A percentile compares a stretch with the other conserved stretches of the same genome.
Evolutionary conservation across 1,140 invertebrate species (phyloP).

Genomic region (Drosophila funebris): DNA sequence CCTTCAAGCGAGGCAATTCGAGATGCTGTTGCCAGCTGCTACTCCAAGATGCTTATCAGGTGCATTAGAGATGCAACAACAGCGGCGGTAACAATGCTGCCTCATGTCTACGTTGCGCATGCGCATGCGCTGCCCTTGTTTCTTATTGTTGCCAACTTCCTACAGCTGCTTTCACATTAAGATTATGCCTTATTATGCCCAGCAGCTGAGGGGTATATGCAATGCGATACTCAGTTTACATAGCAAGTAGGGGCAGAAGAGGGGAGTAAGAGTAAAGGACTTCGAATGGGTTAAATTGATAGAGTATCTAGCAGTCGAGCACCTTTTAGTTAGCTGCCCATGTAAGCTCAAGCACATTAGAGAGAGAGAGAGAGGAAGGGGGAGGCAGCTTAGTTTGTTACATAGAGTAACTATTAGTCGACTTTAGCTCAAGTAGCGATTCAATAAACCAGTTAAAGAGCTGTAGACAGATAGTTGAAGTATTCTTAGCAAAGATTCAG

Average conservation of each 20-base stretch:
- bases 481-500: too few species aligned
- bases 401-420: neutral
- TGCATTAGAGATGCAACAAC: conserved; percentile 26
- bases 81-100: neutral
- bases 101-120: conserved; percentile 33
- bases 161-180: conserved; percentile 3
- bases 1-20: conserved; percentile 34
- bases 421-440: too few species aligned
- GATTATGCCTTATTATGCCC: neutral
- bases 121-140: conserved; percentile 45
- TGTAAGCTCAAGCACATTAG: too few species aligned
- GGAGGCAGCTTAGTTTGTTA: too few species aligned
- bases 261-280: too few species aligned
- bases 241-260: neutral
- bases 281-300: too few species aligned
- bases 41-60: conserved; percentile 27
- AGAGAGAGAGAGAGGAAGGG: too few species aligned
- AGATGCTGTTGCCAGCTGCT: conserved; percentile 14
- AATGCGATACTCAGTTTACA: neutral
- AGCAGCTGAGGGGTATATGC: neutral
- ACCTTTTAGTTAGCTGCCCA: too few species aligned
- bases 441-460: too few species aligned
- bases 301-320: too few species aligned
- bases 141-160: neutral
- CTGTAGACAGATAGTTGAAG: too few species aligned